phyloP scores from a whole-genome alignment of 2,113 vertebrate species.

The Numenius arquata region DNA sequence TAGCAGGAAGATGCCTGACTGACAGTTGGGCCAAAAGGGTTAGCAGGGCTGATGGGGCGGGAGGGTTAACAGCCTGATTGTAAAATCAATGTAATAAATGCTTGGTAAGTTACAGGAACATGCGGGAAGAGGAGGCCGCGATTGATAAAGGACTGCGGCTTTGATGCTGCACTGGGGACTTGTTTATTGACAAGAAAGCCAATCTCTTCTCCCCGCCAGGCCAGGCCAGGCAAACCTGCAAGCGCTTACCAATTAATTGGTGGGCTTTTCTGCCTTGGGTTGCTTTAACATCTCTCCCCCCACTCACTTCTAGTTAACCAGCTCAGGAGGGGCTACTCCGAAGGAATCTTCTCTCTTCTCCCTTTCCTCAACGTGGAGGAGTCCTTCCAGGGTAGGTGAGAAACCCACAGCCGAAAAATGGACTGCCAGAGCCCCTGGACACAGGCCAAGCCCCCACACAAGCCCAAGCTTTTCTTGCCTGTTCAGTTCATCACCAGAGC shows the following conservation, averaged over 20 bases:
- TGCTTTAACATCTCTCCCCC: slow-evolving; percentile 23
- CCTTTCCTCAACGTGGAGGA: background rate
- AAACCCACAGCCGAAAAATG: background rate
- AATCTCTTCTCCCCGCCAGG: slow-evolving; percentile 85
- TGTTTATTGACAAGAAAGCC: slow-evolving; percentile 91
- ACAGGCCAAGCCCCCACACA: background rate
- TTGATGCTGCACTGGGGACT: slow-evolving; percentile 97
- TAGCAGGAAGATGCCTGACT: slow-evolving; percentile 61
- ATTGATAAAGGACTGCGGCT: slow-evolving; percentile 95
- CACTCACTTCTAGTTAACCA: slow-evolving; percentile 37
- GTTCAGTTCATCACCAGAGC: background rate
- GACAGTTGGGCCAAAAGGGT: slow-evolving; percentile 70
- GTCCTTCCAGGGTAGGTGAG: background rate
- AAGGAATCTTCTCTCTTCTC: background rate
- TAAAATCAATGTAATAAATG: slow-evolving; percentile 99
- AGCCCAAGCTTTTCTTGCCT: background rate
- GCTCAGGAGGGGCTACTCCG: background rate
- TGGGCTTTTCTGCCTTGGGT: slow-evolving; percentile 68
- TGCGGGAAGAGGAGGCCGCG: slow-evolving; percentile 91
- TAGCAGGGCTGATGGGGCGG: slow-evolving; percentile 72
- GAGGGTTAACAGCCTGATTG: slow-evolving; percentile 97
- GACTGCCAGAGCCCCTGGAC: background rate
- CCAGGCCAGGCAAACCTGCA: slow-evolving; percentile 71
- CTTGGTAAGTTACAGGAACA: slow-evolving; percentile 99
- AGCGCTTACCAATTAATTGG: slow-evolving; percentile 85